Evolutionary conservation across 2,113 vertebrate species (phyloP), one percentile per base, ranked within the genome.

Genomic region (Thermophis baileyi): DNA sequence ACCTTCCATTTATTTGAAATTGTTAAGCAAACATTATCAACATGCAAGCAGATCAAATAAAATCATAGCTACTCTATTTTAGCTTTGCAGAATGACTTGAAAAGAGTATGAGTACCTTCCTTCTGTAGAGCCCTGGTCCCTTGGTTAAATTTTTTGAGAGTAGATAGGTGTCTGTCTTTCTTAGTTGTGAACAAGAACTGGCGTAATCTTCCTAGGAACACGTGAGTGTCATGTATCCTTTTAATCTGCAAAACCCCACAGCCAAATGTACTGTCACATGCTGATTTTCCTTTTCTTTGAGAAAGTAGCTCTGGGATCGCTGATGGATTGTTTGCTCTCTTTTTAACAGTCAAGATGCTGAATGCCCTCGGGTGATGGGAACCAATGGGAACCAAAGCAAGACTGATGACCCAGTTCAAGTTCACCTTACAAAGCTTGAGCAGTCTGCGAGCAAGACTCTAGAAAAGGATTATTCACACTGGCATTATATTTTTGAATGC

Each of bases 381-480:
- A 95, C 97, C 98, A 95, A 92, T 96, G 97, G 96, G 96, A 95
- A 95, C 6, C 44, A 91, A 97, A 89, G 96, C 97, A 96, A 95
- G 97, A 94, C 97, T 93, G 97, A 97, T 87, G 97, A 97, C 96
- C 96, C 91, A 9, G 97, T 97, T 97, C 97, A 97, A 97, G 97
- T 98, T 98, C 98, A 98, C 98, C 98, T 98, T 97, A 98, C 98
- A 98, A 98, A 98, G 97, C 97, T 95, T 95, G 94, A 92, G 96
- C 97, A 92, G 96, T 96, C 96, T 97, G 97, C 89, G 88, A 95
- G 97, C 97, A 96, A 94, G 93, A n/a, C 95, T 96, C 53, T 94
- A 94, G 97, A 97, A 97, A 93, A 97, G 98, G 98, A 98, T 98
- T 98, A 98, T 98, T 97, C 98, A 98, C 97, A 97, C 97, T 95